phyloP scores from a whole-genome alignment of 2,888 invertebrate genomes.

The Chrysodeixis includens region DNA sequence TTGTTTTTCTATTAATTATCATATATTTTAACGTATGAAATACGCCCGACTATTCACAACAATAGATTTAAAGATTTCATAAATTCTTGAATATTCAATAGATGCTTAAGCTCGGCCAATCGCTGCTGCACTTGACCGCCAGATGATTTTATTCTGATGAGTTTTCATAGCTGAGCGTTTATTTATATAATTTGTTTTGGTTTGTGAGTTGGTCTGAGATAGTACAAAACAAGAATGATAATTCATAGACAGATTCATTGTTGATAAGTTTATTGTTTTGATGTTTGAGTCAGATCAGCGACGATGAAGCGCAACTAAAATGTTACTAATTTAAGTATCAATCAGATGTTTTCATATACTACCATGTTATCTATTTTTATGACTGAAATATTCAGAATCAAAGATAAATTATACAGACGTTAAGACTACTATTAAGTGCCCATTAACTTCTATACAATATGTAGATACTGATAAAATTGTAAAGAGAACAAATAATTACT shows the following conservation, averaged over 20 bases:
- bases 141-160: too few relatives aligned
- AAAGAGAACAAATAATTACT: not conserved
- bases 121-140: too few relatives aligned
- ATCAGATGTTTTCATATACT: too few relatives aligned
- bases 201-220: not conserved
- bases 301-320: not conserved
- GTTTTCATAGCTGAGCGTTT: not conserved
- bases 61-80: too few relatives aligned
- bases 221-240: slow-evolving; percentile 4
- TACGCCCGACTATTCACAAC: too few relatives aligned
- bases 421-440: not conserved
- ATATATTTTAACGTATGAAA: too few relatives aligned
- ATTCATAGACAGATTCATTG: not conserved
- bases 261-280: not conserved
- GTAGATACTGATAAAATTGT: not conserved
- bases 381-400: not conserved
- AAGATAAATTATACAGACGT: not conserved
- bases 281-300: not conserved
- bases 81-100: too few relatives aligned
- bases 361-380: not conserved
- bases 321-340: not conserved
- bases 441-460: not conserved
- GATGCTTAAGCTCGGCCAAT: too few relatives aligned
- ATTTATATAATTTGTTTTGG: not conserved
- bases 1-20: too few relatives aligned